Conservation (phyloP, 2,888 invertebrate species). For the Drosophila birchii region DNA sequence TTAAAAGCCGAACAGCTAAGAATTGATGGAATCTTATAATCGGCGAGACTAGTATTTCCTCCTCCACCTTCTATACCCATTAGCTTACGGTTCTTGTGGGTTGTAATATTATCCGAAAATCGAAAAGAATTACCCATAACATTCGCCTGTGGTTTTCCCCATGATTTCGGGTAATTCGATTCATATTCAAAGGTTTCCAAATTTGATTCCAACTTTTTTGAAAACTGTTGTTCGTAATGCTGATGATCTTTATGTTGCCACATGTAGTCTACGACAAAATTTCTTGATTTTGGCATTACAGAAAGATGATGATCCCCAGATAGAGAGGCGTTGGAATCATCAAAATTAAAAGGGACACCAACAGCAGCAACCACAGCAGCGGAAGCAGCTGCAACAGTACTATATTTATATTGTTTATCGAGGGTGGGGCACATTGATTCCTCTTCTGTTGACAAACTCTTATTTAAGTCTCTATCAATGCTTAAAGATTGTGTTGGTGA, state of each 20-base stretch:
- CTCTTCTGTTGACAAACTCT: conserved; percentile 31
- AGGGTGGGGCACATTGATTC: conserved; percentile 6
- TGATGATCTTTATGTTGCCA: conserved; percentile 91
- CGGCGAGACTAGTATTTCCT: conserved; percentile 13
- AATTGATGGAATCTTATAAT: conserved; percentile 69
- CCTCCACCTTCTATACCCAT: conserved; percentile 21
- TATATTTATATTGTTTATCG: conserved; percentile 63
- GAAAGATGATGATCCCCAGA: conserved; percentile 75
- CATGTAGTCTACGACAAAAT: conserved; percentile 91
- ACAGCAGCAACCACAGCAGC: conserved; percentile 72
- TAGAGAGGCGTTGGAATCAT: conserved; percentile 56
- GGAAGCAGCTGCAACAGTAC: conserved; percentile 66
- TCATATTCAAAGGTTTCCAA: conserved; percentile 37
- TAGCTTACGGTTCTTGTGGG: conserved; percentile 48
- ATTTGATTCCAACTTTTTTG: conserved; percentile 49
- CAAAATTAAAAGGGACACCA: conserved; percentile 68
- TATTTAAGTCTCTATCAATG: conserved; percentile 28
- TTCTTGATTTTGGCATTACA: conserved; percentile 87
- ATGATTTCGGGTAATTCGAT: conserved; percentile 86
- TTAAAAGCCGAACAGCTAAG: conserved; percentile 77
- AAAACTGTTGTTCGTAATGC: conserved; percentile 83
- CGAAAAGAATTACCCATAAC: conserved; percentile 25
- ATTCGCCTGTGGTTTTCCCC: conserved; percentile 86
- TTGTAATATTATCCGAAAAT: conserved; percentile 27
- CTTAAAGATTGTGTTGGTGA: conserved; percentile 25